Evolutionary conservation across 2,888 invertebrate species (phyloP).

Genomic region (Argyresthia goedartella): DNA sequence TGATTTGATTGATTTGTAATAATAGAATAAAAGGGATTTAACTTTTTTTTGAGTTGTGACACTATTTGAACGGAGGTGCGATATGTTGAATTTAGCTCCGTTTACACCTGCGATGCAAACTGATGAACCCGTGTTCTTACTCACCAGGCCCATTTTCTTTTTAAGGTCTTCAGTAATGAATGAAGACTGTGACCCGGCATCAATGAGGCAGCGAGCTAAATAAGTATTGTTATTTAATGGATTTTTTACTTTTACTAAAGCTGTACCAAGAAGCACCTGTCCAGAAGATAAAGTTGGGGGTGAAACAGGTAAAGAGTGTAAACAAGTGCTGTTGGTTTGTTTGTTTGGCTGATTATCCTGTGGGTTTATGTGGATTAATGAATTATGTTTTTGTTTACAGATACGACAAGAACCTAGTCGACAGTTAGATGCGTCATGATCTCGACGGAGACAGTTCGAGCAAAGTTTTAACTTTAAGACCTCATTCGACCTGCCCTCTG

Average conservation of each 20-base stretch:
- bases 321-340: background rate
- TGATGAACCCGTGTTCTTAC: background rate
- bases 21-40: too few species aligned
- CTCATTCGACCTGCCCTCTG: background rate
- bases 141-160: background rate
- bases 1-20: too few species aligned
- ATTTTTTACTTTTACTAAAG: background rate
- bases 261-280: background rate
- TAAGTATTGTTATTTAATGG: conserved; percentile 6
- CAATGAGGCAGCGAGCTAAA: conserved; percentile 3
- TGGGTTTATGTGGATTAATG: background rate
- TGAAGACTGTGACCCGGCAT: conserved; percentile 2
- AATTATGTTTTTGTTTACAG: background rate
- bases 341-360: background rate
- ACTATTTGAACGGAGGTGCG: too few species aligned
- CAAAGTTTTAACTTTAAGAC: background rate
- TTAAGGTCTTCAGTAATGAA: conserved; percentile 3
- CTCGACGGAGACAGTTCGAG: background rate
- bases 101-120: conserved; percentile 6
- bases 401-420: background rate
- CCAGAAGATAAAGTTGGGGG: background rate
- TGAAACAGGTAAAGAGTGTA: background rate
- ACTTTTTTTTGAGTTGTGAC: too few species aligned
- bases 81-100: conserved; percentile 3
- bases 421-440: background rate